phyloP scores from a whole-genome alignment of 2,797 vertebrate genomes.

The Rhinoraja longicauda region DNA sequence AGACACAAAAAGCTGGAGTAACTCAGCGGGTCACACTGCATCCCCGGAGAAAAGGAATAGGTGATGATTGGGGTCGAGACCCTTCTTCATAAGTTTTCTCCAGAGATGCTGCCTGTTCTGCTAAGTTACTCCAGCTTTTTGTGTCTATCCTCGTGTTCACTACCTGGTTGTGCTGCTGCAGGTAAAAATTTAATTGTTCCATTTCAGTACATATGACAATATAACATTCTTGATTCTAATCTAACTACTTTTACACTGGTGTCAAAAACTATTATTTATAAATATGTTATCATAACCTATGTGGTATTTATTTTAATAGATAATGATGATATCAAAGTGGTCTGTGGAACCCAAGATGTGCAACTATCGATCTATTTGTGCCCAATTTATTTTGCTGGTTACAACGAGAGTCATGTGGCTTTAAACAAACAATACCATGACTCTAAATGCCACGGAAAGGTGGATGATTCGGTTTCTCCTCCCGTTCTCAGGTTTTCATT shows the following conservation, averaged over 20 bases:
- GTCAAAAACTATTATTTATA: not conserved
- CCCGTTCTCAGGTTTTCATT: conserved; percentile 59
- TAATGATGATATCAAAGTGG: conserved; percentile 56
- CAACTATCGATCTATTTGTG: conserved; percentile 56
- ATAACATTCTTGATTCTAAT: no score
- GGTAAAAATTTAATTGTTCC: no score
- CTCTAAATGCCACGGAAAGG: conserved; percentile 48
- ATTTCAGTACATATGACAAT: no score
- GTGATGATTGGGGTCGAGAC: no score
- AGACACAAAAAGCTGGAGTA: no score
- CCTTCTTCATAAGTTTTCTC: no score
- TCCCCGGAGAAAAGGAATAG: no score
- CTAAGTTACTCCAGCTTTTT: no score
- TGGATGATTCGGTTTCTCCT: conserved; percentile 50
- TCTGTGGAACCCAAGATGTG: conserved; percentile 59
- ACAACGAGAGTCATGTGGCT: conserved; percentile 56
- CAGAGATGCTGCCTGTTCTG: no score
- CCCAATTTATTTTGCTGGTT: conserved; percentile 57
- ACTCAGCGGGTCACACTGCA: no score
- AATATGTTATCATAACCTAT: not conserved
- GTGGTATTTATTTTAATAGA: conserved; percentile 40
- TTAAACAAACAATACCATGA: conserved; percentile 50
- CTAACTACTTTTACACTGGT: not conserved
- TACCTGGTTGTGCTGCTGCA: no score
- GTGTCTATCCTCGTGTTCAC: no score